These are phyloP conservation scores for Pollenia amentaria DNA, from an alignment of 2,888 invertebrate genomes.

Conservation along the genomic window DNA sequence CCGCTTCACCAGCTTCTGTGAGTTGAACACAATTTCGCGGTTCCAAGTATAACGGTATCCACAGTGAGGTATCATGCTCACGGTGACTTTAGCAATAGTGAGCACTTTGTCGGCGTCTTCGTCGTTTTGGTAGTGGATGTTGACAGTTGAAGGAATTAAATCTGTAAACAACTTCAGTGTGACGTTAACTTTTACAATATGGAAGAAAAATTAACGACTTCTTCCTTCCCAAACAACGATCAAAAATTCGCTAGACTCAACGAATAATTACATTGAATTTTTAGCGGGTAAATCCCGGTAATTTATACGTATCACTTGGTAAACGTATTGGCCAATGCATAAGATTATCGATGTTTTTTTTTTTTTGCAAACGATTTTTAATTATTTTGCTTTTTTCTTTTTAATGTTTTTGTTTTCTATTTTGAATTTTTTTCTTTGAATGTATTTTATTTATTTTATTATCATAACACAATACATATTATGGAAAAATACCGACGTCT, in stretches of 20 bases:
- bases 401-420: constrained; percentile 9
- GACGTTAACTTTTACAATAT: constrained; percentile 30
- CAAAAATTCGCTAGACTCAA: background rate
- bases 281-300: constrained; percentile 33
- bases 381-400: constrained; percentile 24
- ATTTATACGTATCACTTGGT: constrained; percentile 16
- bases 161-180: constrained; percentile 63
- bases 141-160: constrained; percentile 45
- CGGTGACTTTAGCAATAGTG: constrained; percentile 80
- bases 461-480: constrained; percentile 20
- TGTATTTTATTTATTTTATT: constrained; percentile 6
- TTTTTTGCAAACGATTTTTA: constrained; percentile 35
- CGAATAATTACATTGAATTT: constrained; percentile 61
- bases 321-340: constrained; percentile 44
- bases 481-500: constrained; percentile 42
- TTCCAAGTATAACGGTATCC: constrained; percentile 96
- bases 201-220: constrained; percentile 10
- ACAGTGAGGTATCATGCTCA: constrained; percentile 86
- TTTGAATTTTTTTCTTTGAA: background rate
- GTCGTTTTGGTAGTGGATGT: constrained; percentile 60
- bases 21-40: constrained; percentile 96
- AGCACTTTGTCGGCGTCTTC: constrained; percentile 71
- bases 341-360: constrained; percentile 36
- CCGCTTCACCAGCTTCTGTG: constrained; percentile 96
- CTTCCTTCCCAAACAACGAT: constrained; percentile 25